Conservation (phyloP, 2,888 invertebrate genomes). For the Gibbula magus region DNA sequence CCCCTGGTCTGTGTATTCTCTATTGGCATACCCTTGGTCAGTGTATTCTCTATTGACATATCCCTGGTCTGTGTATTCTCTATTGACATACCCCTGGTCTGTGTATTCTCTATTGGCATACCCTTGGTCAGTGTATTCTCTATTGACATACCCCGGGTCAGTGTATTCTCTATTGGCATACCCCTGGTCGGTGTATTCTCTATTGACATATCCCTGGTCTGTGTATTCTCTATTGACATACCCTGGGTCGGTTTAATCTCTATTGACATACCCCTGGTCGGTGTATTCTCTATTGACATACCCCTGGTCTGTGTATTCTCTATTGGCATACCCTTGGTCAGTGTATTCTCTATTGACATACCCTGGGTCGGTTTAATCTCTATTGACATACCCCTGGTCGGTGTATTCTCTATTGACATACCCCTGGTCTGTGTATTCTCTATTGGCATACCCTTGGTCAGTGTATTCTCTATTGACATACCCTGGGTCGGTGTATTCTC, state of each 20-base stretch:
- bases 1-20: slow-evolving; percentile 93
- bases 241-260: slow-evolving; percentile 93
- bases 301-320: slow-evolving; percentile 93
- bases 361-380: slow-evolving; percentile 93
- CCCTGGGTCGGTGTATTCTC: slow-evolving; percentile 93
- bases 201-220: slow-evolving; percentile 91
- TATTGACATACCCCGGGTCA: slow-evolving; percentile 91
- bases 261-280: slow-evolving; percentile 91
- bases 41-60: slow-evolving; percentile 93
- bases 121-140: slow-evolving; percentile 93
- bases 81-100: slow-evolving; percentile 91
- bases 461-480: slow-evolving; percentile 93
- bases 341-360: slow-evolving; percentile 93
- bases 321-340: slow-evolving; percentile 91
- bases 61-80: slow-evolving; percentile 93
- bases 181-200: slow-evolving; percentile 93
- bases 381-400: slow-evolving; percentile 91
- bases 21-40: slow-evolving; percentile 91
- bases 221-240: slow-evolving; percentile 93
- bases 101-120: slow-evolving; percentile 93
- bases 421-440: slow-evolving; percentile 93
- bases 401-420: slow-evolving; percentile 93
- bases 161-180: slow-evolving; percentile 93
- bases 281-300: slow-evolving; percentile 93
- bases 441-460: slow-evolving; percentile 91